These are phyloP conservation scores for Sebastes iracundus DNA, from an alignment of 2,797 vertebrate species.

Conservation along the genomic window DNA sequence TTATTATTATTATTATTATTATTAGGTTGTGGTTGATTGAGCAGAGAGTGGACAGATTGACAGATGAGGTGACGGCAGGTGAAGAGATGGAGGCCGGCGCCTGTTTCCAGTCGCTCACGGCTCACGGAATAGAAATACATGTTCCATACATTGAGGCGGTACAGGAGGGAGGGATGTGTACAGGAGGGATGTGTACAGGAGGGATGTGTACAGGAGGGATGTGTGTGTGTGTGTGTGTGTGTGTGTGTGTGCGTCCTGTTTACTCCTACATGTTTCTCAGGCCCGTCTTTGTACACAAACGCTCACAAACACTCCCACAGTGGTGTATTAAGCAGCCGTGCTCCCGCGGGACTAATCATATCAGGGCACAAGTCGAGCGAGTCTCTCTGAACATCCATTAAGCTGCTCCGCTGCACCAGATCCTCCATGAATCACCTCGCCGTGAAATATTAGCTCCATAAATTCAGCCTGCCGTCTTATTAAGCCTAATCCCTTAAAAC, in stretches of 20 bases:
- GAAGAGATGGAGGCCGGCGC: too few species aligned
- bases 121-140: neutral
- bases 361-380: conserved; percentile 59
- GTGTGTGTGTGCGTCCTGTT: conserved; percentile 14
- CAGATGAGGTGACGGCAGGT: too few species aligned
- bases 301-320: conserved; percentile 43
- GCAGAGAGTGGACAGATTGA: too few species aligned
- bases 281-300: conserved; percentile 33
- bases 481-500: conserved; percentile 58
- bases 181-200: too few species aligned
- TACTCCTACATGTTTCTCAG: conserved; percentile 32
- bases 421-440: conserved; percentile 52
- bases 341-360: conserved; percentile 54
- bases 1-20: too few species aligned
- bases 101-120: too few species aligned
- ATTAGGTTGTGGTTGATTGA: too few species aligned
- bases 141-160: conserved; percentile 3
- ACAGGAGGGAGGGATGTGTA: too few species aligned
- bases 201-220: too few species aligned
- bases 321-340: conserved; percentile 45
- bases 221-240: too few species aligned
- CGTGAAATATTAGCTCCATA: conserved; percentile 63
- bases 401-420: conserved; percentile 47
- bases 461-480: conserved; percentile 65
- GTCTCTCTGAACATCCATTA: conserved; percentile 62